Base-by-base conservation (phyloP, 2,888 invertebrate genomes). In the Drosophila pseudotakahashii region DNA sequence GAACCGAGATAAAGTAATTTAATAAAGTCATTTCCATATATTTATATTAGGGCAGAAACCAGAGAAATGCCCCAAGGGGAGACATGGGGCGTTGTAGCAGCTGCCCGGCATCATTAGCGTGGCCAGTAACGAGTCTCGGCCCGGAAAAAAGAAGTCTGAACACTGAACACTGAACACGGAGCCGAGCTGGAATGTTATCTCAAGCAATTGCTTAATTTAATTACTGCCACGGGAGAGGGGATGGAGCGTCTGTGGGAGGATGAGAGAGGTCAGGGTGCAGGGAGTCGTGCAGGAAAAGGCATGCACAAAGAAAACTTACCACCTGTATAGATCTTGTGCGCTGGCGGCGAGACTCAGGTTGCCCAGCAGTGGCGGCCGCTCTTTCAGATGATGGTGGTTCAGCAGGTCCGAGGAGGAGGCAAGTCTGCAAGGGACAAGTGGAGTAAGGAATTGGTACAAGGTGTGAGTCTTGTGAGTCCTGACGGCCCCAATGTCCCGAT, bases 381-480 rank as follows among this genome's bases (percentile, higher is more conserved):
- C 94, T 73, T 92, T 92, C 7, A 91, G 88, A 75, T 92, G 91
- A 48, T 91, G 91, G 63, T 92, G 94, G 75, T 93, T 94, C 78
- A 94, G 92, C 81, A 94, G 91, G 90, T 94, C 94, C 45, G 94
- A 94, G 47, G 94, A 94, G 34, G 94, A 94, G n/a, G 94, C 94
- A 42, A 94, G 92, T 75, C 94, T 94, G 48, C n/a, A 37, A 19
- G 11, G 10, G 16, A 32, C 30, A 48, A 11, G 30, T 30, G 30
- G 30, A 30, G 6, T 6, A 26, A 26, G 7, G 0, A 26, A 26
- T 26, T 26, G 26, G 26, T 26, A 26, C 4, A 5, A 26, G 3
- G 6, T 26, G 26, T 7, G 6, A 26, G 26, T 26, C 26, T 3
- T 5, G 41, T 16, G 10, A 10, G 19, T 23, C 19, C 16, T 11